Base-by-base conservation (phyloP, 2,888 invertebrate species). In the Standfussiana lucernea region DNA sequence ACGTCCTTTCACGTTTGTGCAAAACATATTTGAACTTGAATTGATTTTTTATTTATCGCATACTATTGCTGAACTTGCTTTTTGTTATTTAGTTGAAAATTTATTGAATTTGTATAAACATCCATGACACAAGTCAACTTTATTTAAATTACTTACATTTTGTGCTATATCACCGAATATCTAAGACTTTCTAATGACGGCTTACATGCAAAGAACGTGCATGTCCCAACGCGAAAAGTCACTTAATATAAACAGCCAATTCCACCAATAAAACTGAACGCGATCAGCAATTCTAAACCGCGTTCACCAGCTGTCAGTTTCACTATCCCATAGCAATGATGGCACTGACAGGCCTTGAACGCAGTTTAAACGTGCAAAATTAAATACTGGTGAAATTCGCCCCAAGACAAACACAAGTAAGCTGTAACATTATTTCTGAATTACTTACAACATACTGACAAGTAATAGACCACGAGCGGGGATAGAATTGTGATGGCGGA, bases 191-290 rank as follows among this genome's bases (percentile, higher is more conserved):
- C 7, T 56, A 56, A 21, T 32, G 40, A 65, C n/a, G 15, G 5
- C 4, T 64, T 37, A 40, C 35, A 64, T 64, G 59, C 18, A 37
- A 37, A 50, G 28, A 68, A 50, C 35, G 15, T 69, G 21, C 21
- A 32, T 11, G 18, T 62, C 10, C 1, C 11, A 40, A 85, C 74
- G 77, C 72, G 28, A 73, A 86, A 86, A 86, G 76, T 77, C 82
- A 75, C 84, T 84, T 75, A 72, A 28, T 37, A 35, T 37, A 32
- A 15, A 28, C 18, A 32, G 28, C 15, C 13, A 56, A 56, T 56
- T 56, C 15, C 53, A 28, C 53, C 28, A 56, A 28, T 15, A 2
- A 13, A 13, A 56, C 28, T 56, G 2, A 56, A 56, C 53, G 28
- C 13, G 28, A 56, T 53, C 50, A 50, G 2, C 24, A 50, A 50